A percentile compares a stretch with the other conserved stretches of the same genome.
phyloP scores from a whole-genome alignment of 2,797 vertebrate genomes.

The Phylloscopus collybita region DNA sequence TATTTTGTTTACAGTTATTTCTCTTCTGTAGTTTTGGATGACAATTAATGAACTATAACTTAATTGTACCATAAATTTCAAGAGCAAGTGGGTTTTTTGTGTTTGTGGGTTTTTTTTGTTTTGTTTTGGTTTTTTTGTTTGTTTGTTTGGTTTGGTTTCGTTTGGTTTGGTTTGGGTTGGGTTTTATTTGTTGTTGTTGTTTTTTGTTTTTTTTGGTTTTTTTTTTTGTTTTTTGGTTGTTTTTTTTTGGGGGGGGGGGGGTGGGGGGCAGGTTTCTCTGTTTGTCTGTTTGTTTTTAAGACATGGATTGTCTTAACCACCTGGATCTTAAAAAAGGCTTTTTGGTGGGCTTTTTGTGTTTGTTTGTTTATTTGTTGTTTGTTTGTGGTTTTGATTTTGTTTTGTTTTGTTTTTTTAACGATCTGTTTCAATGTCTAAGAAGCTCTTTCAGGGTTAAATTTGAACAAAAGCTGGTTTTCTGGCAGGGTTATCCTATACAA shows the following conservation, averaged over 20 bases:
- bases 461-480: neutral
- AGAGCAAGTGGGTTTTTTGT: neutral
- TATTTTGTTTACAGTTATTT: neutral
- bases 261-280: too few species aligned
- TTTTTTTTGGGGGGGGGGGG: too few species aligned
- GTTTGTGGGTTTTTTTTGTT: too few species aligned
- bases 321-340: neutral
- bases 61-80: neutral
- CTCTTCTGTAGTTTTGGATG: neutral
- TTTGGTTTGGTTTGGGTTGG: too few species aligned
- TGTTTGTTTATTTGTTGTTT: neutral
- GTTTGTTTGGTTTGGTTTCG: too few species aligned
- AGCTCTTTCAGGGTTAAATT: neutral
- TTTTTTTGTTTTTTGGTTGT: too few species aligned
- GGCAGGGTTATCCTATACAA: rapidly evolving
- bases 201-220: too few species aligned
- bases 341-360: rapidly evolving
- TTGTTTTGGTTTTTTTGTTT: neutral
- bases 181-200: too few species aligned
- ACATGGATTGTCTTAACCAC: neutral
- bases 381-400: too few species aligned
- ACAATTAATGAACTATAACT: neutral
- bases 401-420: rapidly evolving
- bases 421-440: neutral
- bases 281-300: neutral